Evolutionary conservation across 2,888 invertebrate genomes (phyloP), one percentile per base, ranked within the genome.

Genomic region (Plebejus melissa): DNA sequence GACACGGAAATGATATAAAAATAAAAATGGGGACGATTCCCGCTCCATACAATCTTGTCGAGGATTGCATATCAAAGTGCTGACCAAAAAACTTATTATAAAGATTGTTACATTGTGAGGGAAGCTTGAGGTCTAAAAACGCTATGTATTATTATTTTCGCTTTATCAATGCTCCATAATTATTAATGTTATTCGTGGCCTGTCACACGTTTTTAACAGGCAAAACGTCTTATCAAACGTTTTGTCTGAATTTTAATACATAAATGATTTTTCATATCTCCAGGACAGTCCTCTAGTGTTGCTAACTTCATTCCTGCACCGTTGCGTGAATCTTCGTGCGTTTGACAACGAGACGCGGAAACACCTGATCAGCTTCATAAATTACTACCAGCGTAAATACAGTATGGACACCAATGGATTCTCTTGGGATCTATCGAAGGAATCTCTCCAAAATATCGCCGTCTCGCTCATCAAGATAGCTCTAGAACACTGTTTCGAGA

Each of bases 221-320:
- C 13, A 50, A 50, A 50, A 50, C 50, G 4, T 50, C 4, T 50
- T 46, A 0, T 22, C 22, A 22, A 22, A 46, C 36, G 4, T 36
- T 38, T 38, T 50, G 11, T 50, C 46, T 50, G 46, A 9, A 9
- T 46, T 7, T 50, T 11, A 50, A 9, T 50, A 11, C n/a, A 57
- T n/a, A n/a, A 6, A 58, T 5, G 13, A 58, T 6, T 58, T 13
- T 36, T 22, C 32, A 46, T 13, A 75, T 69, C 77, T 75, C 82
- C 82, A 97, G 96, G 94, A 96, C 36, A 96, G 95, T 85, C 95
- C 96, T 0, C 86, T 97, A 11, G 91, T 92, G 4, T 82, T 93
- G 65, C 90, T 96, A 0, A 94, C 94, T 36, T 91, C 94, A 28
- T 96, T 96, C 81, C 89, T 96, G 0, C 87, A 93, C 74, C 90